Evolutionary conservation across 2,888 invertebrate genomes (phyloP).

Genomic region (Lissonota sp.): DNA sequence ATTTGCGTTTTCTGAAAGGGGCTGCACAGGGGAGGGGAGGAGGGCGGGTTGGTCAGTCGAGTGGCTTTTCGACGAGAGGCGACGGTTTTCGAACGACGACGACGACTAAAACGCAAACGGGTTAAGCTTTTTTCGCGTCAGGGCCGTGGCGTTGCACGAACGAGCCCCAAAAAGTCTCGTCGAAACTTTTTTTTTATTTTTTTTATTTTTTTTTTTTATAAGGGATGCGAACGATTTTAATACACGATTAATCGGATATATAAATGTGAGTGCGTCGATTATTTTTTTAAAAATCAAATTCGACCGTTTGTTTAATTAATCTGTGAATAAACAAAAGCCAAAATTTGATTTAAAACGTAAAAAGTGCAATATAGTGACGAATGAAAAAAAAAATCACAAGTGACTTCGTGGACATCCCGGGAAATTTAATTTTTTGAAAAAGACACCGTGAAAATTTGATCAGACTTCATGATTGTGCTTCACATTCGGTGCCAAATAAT

Average conservation of each 20-base stretch:
- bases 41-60: conserved; percentile 34
- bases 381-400: conserved; percentile 1
- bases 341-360: conserved; percentile 1
- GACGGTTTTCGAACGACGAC: conserved; percentile 42
- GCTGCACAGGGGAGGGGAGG: conserved; percentile 30
- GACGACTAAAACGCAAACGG: conserved; percentile 57
- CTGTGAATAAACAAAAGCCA: conserved; percentile 2
- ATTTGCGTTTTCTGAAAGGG: conserved; percentile 53
- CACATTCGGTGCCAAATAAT: background rate
- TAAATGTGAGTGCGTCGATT: conserved; percentile 2
- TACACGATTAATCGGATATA: too few relatives aligned
- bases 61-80: conserved; percentile 37
- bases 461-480: too few relatives aligned
- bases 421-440: conserved; percentile 29
- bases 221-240: too few relatives aligned
- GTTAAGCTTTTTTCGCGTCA: conserved; percentile 62
- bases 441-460: conserved; percentile 5
- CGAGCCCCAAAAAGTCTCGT: conserved; percentile 61
- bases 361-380: conserved; percentile 1
- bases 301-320: background rate
- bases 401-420: conserved; percentile 40
- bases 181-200: conserved; percentile 1
- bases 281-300: background rate
- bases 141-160: conserved; percentile 64
- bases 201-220: too few relatives aligned